Evolutionary conservation across 2,797 vertebrate species (phyloP), one percentile per base, ranked within the genome.

Genomic region (Sardinella longiceps): DNA sequence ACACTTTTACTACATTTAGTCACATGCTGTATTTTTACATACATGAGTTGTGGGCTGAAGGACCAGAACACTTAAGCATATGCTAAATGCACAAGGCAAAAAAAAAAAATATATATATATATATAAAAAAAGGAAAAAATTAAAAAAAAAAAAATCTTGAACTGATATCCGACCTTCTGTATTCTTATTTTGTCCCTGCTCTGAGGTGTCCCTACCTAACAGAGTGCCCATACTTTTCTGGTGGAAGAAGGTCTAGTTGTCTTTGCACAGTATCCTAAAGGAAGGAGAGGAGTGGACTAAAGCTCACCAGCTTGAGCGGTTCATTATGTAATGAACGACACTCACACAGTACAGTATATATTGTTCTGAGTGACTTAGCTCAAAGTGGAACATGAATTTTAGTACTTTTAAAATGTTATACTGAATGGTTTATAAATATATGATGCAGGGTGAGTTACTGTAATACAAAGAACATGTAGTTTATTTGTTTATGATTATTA

Each of bases 1-100:
- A 77, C 70, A 77, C 70, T 43, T 77, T 43, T 23, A 77, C 70
- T 77, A 77, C 70, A 77, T 77, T 77, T 77, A 77, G 70, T 77
- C 33, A 20, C 70, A 43, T 18, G 30, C 30, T 70, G 66, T 70
- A 70, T 70, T 70, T 70, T 70, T 70, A 70, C 66, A 70, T 70
- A 70, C 66, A 33, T 30, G n/a, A 70, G 66, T 33, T 70, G 66
- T 28, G 30, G 66, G 51, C 20, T 20, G 20, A 53, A 53, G 20
- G 37, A 70, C 43, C 70, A 20, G 33, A 39, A 43, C 70, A 77
- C 70, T 77, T 77, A 77, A 77, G 18, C 28, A 43, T 77, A 77
- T 20, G 33, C 37, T 39, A 77, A 39, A 37, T 23, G 70, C 70
- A 39, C 28, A 43, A 77, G 70, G 37, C 46, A 12, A 12, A 12